Base-by-base conservation (phyloP, 2,113 vertebrate species). In the Lipotes vexillifer region DNA sequence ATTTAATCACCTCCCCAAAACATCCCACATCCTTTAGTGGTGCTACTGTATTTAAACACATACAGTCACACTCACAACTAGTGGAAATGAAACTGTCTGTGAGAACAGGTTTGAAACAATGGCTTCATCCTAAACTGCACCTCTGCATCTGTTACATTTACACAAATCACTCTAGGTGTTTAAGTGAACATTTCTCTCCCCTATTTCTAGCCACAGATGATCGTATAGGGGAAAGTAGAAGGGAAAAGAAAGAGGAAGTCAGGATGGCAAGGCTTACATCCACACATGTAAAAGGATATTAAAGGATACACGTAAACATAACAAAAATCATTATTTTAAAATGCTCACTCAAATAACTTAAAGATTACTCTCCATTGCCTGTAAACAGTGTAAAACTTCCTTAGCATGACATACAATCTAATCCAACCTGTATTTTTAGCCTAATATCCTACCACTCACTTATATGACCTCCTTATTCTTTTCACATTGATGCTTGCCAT, bases 101-200 rank as follows among this genome's bases (percentile, higher is more conserved):
- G 85, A 97, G 85, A 97, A 97, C 93, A 97, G 89, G 95, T 90
- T 96, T 98, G 75, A 96, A 98, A 97, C 89, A 97, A 97, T 82
- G 93, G 65, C 81, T 93, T 94, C 95, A 96, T 95, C 82, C 89
- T 81, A 71, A 96, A 55, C 75, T 92, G 41, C 25, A 95, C 44
- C 92, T 87, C 74, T 92, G 15, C 87, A 89, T 97, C 92, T 97
- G 89, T 96, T 92, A 94, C 90, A 93, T 90, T 95, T 96, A 96
- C 59, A 97, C 44, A 96, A 90, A 93, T 97, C 94, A 96, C 80
- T 97, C 44, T 95, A 81, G 46, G 92, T 92, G 81, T 88, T 96
- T 97, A 95, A 94, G 83, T 15, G 89, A 96, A 81, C 59, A 81
- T 95, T 86, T 88, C 49, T 92, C 81, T 88, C 21, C 83, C 52